Evolutionary conservation across 2,797 vertebrate genomes (phyloP), one percentile per base, ranked within the genome.

Genomic region (Nannoperca australis): DNA sequence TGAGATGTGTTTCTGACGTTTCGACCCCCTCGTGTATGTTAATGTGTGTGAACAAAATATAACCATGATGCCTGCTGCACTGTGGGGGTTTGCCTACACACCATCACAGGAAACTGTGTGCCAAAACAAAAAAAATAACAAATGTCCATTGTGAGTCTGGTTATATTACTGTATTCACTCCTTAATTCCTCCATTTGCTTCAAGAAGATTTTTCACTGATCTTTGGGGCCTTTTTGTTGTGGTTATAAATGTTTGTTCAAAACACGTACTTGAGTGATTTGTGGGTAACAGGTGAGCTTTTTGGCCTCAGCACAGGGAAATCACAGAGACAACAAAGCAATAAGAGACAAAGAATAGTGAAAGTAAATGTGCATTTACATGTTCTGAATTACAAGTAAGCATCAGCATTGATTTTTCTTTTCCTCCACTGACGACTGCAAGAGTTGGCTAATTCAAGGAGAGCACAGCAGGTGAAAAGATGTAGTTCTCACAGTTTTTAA

Each of bases 321-420:
- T 61, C 42, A 38, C 40, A 50, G 27, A 38, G 20, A 54, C 32
- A 15, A 55, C 54, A 34, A 34, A 74, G 17, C 50, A 67, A 59
- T 36, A 62, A 55, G 59, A 73, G n/a, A 51, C 18, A 24, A 50
- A 64, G 2, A 22, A 32, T 2, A 32, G 30, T 47, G 47, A 45
- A 55, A 64, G 47, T 53, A 55, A 61, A 76, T 13, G 47, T 69
- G 63, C 53, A n/a, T n/a, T n/a, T n/a, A 66, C 67, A 40, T 51
- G 58, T 20, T 42, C 42, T 59, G 62, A 64, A 70, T 40, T 56
- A 67, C 34, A 62, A 78, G 38, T 30, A 50, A 70, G 44, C n/a
- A 30, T 6, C 15, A 36, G 27, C 13, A 79, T 42, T 6, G 24
- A 68, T 24, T 70, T 47, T 50, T 61, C 8, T 27, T 24, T 30